Percentiles rank a stretch among this genome's conserved stretches.
Evolutionary conservation across 1,140 invertebrate genomes (phyloP).

Genomic region (Dysdera silvatica): DNA sequence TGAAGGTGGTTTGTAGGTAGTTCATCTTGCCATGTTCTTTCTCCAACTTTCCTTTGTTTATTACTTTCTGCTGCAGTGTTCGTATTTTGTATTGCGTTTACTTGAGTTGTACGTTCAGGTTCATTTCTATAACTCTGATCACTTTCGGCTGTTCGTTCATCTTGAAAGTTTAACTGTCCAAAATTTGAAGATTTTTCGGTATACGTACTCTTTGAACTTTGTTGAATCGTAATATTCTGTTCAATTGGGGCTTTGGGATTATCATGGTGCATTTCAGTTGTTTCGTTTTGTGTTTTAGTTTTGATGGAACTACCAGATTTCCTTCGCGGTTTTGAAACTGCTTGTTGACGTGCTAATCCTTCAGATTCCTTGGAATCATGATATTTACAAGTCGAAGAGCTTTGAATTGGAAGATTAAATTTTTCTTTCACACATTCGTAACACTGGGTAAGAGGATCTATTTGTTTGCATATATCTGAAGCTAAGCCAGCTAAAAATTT

Average conservation of each 20-base stretch:
- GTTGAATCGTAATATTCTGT: too few species aligned
- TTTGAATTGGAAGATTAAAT: background rate
- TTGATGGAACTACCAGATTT: background rate
- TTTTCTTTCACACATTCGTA: slow-evolving; percentile 13
- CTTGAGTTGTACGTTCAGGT: too few species aligned
- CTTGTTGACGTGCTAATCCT: background rate
- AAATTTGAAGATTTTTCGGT: too few species aligned
- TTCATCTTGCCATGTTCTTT: too few species aligned
- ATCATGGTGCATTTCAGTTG: background rate
- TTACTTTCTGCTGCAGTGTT: too few species aligned
- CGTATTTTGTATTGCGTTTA: too few species aligned
- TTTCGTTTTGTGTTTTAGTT: background rate
- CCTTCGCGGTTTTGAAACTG: background rate
- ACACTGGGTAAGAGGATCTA: background rate
- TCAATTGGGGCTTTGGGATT: background rate
- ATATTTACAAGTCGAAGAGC: background rate
- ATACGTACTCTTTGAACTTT: too few species aligned
- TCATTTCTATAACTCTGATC: too few species aligned
- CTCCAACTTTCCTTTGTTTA: too few species aligned
- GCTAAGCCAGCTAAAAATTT: slow-evolving; percentile 22
- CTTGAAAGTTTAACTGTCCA: too few species aligned
- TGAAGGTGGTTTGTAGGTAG: too few species aligned
- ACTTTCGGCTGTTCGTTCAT: too few species aligned
- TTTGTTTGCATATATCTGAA: slow-evolving; percentile 2
- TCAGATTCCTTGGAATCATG: background rate